Conservation (phyloP, 1,140 invertebrate genomes). For the Drusus annulatus region DNA sequence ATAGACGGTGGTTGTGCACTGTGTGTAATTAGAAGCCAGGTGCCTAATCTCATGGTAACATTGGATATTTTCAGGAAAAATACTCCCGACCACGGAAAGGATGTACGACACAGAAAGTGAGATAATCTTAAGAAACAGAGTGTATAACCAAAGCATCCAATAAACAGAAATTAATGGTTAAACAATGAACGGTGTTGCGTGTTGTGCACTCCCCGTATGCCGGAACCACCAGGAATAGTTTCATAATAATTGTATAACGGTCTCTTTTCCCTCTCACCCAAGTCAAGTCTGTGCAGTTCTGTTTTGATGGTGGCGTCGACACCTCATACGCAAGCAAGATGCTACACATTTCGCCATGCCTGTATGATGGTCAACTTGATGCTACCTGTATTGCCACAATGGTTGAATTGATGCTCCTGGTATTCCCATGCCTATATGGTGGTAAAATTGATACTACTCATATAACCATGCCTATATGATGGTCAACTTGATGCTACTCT, state of each 20-base stretch:
- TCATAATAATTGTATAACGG: conserved; percentile 11
- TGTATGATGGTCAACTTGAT: too few species aligned
- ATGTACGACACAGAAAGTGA: conserved; percentile 59
- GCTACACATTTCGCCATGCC: too few species aligned
- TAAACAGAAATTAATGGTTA: conserved; percentile 24
- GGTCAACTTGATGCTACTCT: too few species aligned
- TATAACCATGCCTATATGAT: too few species aligned
- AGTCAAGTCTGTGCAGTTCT: conserved; percentile 23
- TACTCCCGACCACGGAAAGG: conserved; percentile 57
- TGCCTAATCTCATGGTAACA: conserved; percentile 2
- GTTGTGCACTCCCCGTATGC: conserved; percentile 15
- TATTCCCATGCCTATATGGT: too few species aligned
- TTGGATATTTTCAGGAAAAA: conserved; percentile 56
- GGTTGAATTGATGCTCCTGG: too few species aligned
- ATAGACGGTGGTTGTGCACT: neutral
- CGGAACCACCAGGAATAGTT: conserved; percentile 23
- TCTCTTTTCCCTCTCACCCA: conserved; percentile 21
- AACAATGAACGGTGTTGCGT: conserved; percentile 26
- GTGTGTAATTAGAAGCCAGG: neutral
- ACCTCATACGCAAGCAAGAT: too few species aligned
- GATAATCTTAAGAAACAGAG: conserved; percentile 39
- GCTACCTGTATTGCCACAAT: too few species aligned
- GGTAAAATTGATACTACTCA: too few species aligned
- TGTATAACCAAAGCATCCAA: conserved; percentile 19
- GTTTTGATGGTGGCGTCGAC: neutral